These are phyloP conservation scores for Nemurella pictetii DNA, from an alignment of 2,888 invertebrate genomes.

Conservation along the genomic window DNA sequence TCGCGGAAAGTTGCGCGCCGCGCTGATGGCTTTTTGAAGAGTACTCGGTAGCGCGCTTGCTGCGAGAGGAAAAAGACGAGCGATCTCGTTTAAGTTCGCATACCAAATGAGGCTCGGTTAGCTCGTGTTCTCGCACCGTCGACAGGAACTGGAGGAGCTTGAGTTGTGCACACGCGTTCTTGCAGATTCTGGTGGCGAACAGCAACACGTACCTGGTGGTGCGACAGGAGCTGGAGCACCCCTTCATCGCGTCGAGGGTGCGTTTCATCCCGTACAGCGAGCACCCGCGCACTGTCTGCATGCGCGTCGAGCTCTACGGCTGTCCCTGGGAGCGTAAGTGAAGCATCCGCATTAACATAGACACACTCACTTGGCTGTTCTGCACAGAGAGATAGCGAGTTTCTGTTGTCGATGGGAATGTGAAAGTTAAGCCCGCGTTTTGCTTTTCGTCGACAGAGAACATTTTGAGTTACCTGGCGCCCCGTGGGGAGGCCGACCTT, in stretches of 20 bases:
- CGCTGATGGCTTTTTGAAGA: not conserved
- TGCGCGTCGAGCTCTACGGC: slow-evolving; percentile 90
- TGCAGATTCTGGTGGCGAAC: slow-evolving; percentile 74
- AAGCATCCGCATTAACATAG: not conserved
- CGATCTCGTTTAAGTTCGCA: not conserved
- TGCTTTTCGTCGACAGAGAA: slow-evolving; percentile 58
- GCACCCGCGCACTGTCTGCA: slow-evolving; percentile 85
- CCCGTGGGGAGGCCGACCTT: slow-evolving; percentile 64
- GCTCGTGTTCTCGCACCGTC: not conserved
- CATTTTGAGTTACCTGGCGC: slow-evolving; percentile 67
- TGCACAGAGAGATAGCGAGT: not conserved
- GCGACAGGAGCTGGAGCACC: slow-evolving; percentile 73
- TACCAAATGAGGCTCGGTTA: not conserved
- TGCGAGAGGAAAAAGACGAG: not conserved
- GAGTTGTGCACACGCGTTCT: slow-evolving; percentile 43
- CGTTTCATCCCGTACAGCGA: slow-evolving; percentile 87
- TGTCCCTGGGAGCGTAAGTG: slow-evolving; percentile 76
- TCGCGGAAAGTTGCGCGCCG: not conserved
- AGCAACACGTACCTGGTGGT: slow-evolving; percentile 75
- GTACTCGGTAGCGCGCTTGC: not conserved
- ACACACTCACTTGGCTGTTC: not conserved
- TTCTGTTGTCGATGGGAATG: not conserved
- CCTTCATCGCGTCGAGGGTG: slow-evolving; percentile 82
- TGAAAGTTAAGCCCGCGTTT: not conserved
- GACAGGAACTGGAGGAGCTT: too few species aligned